Conservation (phyloP, 2,113 vertebrate species). For the Gallinago media region DNA sequence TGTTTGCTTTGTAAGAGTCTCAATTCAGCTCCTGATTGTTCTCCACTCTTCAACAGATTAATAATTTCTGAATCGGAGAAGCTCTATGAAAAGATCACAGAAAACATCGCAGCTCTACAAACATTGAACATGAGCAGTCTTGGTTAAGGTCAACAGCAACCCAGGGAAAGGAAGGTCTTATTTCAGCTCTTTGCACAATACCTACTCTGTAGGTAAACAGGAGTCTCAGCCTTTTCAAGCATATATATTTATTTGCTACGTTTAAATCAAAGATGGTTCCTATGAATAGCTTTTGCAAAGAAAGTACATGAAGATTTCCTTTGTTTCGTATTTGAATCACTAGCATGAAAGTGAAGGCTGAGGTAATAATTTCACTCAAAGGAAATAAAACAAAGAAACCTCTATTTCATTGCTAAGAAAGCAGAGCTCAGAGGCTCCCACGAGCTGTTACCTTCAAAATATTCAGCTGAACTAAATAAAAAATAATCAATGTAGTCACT, state of each 20-base stretch:
- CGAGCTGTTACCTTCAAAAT: constrained; percentile 8
- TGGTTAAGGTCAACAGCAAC: constrained; percentile 19
- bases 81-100: constrained; percentile 47
- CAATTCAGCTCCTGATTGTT: not conserved
- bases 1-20: not conserved
- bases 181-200: constrained; percentile 62
- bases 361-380: constrained; percentile 26
- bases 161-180: not conserved
- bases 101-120: constrained; percentile 12
- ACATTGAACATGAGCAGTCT: constrained; percentile 9
- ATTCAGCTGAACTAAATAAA: not conserved
- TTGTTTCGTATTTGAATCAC: constrained; percentile 19
- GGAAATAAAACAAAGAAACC: constrained; percentile 54
- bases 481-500: not conserved
- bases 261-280: constrained; percentile 22
- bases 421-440: constrained; percentile 18
- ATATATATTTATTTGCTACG: constrained; percentile 25
- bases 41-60: constrained; percentile 28
- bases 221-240: constrained; percentile 37
- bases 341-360: not conserved
- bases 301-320: constrained; percentile 19
- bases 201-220: constrained; percentile 60
- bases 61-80: constrained; percentile 50
- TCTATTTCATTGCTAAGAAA: constrained; percentile 39
- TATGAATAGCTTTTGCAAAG: constrained; percentile 32